Evolutionary conservation across 2,113 vertebrate genomes (phyloP).

Genomic region (Pedetes capensis): DNA sequence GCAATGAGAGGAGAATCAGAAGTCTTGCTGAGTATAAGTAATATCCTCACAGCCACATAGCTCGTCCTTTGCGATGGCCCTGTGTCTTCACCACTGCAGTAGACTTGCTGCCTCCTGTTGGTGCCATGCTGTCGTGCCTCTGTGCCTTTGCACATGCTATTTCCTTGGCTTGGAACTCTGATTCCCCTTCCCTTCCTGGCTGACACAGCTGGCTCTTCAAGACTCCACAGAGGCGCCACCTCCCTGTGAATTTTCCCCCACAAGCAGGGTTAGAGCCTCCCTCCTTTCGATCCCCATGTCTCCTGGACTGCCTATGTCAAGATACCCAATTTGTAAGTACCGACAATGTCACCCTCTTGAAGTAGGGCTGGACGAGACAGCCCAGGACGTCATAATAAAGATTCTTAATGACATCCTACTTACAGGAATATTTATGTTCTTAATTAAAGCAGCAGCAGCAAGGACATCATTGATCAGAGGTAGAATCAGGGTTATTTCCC

Average conservation of each 20-base stretch:
- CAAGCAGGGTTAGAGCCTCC: not conserved
- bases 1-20: not conserved
- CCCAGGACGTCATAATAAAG: not conserved
- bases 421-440: not conserved
- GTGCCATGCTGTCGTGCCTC: accelerated
- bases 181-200: not conserved
- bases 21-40: not conserved
- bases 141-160: not conserved
- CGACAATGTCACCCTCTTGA: not conserved
- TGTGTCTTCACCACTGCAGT: not conserved
- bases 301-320: not conserved
- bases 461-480: not conserved
- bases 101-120: not conserved
- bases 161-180: not conserved
- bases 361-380: not conserved
- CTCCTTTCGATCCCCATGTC: not conserved
- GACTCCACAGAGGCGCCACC: no score
- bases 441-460: not conserved
- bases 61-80: not conserved
- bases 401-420: not conserved
- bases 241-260: not conserved
- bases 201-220: not conserved
- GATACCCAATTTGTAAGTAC: not conserved
- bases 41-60: not conserved
- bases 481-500: not conserved